Conservation (phyloP, 2,888 invertebrate species). For the Lasioglossum pauxillum region DNA sequence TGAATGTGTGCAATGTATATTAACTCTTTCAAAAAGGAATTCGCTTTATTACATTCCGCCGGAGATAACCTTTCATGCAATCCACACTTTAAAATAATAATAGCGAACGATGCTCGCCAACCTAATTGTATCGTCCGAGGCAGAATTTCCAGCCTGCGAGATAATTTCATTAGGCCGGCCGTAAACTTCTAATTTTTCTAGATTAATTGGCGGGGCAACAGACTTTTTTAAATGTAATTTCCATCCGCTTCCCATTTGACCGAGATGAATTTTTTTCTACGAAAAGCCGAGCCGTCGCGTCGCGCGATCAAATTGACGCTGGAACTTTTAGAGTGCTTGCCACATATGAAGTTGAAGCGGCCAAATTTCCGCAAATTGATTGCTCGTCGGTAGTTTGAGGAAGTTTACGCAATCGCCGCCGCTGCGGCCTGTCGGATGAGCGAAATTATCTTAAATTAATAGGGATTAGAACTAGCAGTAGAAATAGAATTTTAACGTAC, state of each 20-base stretch:
- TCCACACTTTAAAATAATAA: neutral
- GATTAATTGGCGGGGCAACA: neutral
- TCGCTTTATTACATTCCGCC: neutral
- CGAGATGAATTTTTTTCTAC: neutral
- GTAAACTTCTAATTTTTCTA: neutral
- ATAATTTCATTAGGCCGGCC: neutral
- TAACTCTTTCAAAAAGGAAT: neutral
- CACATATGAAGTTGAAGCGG: neutral
- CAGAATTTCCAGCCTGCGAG: neutral
- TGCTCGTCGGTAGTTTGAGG: neutral
- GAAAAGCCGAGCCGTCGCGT: neutral
- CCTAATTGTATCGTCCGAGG: neutral
- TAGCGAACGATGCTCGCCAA: neutral
- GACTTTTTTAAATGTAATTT: neutral
- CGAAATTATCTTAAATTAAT: neutral
- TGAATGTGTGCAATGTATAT: neutral
- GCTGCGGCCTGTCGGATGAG: neutral
- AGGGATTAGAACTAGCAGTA: neutral
- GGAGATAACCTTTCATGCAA: neutral
- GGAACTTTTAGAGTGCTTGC: neutral
- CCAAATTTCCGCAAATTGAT: constrained; percentile 10
- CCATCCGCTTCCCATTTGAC: neutral
- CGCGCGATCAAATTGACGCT: neutral
- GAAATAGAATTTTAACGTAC: neutral
- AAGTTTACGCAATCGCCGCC: constrained; percentile 1